phyloP scores from a whole-genome alignment of 2,888 invertebrate genomes.

The Thumatha senex region DNA sequence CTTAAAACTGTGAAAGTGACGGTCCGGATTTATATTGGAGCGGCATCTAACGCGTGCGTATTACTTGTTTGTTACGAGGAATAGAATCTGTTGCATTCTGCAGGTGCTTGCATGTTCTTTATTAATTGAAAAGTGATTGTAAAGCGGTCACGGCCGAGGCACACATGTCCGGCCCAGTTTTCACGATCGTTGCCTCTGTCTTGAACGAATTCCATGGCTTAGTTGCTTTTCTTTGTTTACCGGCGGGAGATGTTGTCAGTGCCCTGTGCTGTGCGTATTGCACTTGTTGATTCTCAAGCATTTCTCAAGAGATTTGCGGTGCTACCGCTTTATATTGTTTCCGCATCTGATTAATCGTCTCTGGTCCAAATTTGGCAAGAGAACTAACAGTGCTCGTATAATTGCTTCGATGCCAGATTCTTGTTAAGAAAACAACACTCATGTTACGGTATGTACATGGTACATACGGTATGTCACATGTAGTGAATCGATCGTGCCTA shows the following conservation, averaged over 20 bases:
- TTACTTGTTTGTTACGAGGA: conserved; percentile 52
- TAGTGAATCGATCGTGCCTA: conserved; percentile 11
- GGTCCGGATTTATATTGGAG: conserved; percentile 60
- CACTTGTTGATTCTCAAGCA: conserved; percentile 61
- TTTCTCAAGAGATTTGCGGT: conserved; percentile 13
- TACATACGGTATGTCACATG: conserved; percentile 6
- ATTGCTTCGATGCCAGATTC: conserved; percentile 15
- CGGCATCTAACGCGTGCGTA: conserved; percentile 57
- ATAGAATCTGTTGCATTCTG: conserved; percentile 73
- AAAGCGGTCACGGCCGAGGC: conserved; percentile 80
- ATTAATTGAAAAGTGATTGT: conserved; percentile 83
- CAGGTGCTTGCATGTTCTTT: conserved; percentile 77
- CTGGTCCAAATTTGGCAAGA: conserved; percentile 36
- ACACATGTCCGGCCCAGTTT: conserved; percentile 82
- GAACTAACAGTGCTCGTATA: conserved; percentile 25
- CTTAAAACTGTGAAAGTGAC: conserved; percentile 60
- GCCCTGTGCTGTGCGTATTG: conserved; percentile 26
- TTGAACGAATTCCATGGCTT: conserved; percentile 63
- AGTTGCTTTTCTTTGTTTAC: conserved; percentile 73
- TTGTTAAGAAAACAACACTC: conserved; percentile 20
- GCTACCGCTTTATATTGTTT: conserved; percentile 21
- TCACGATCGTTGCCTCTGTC: conserved; percentile 69
- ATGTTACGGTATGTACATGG: conserved; percentile 9
- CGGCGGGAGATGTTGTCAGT: conserved; percentile 44
- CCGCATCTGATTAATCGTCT: conserved; percentile 27